Evolutionary conservation across 2,888 invertebrate species (phyloP).

Genomic region (Cataglyphis livida): DNA sequence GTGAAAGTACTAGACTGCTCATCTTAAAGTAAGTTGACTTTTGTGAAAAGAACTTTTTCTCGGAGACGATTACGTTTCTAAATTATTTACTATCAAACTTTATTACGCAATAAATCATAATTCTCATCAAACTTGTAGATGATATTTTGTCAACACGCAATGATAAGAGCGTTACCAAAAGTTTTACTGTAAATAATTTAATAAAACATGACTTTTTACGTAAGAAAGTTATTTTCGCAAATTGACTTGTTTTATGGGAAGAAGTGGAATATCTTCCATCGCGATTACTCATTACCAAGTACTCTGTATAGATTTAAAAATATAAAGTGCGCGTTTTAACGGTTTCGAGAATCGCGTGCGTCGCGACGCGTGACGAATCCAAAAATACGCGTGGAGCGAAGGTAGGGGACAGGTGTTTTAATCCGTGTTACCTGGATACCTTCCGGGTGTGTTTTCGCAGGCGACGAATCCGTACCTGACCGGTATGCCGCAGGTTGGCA

Average conservation of each 20-base stretch:
- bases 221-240: neutral
- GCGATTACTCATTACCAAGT: neutral
- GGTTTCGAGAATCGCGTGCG: slow-evolving; percentile 19
- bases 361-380: slow-evolving; percentile 29
- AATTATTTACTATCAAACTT: slow-evolving; percentile 6
- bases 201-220: neutral
- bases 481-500: slow-evolving; percentile 95
- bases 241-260: neutral
- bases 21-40: neutral
- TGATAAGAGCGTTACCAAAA: neutral
- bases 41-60: neutral
- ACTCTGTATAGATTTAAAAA: neutral
- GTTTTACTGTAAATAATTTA: neutral
- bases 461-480: slow-evolving; percentile 97
- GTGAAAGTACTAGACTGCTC: neutral
- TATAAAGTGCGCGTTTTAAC: neutral
- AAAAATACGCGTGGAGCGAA: slow-evolving; percentile 60
- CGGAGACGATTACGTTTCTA: neutral
- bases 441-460: slow-evolving; percentile 86
- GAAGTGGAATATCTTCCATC: neutral
- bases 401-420: slow-evolving; percentile 69
- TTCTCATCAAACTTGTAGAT: neutral
- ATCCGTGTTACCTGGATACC: slow-evolving; percentile 78
- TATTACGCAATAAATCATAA: neutral
- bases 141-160: neutral